Evolutionary conservation across 2,888 invertebrate genomes (phyloP).

Genomic region (Euspilapteryx auroguttella): DNA sequence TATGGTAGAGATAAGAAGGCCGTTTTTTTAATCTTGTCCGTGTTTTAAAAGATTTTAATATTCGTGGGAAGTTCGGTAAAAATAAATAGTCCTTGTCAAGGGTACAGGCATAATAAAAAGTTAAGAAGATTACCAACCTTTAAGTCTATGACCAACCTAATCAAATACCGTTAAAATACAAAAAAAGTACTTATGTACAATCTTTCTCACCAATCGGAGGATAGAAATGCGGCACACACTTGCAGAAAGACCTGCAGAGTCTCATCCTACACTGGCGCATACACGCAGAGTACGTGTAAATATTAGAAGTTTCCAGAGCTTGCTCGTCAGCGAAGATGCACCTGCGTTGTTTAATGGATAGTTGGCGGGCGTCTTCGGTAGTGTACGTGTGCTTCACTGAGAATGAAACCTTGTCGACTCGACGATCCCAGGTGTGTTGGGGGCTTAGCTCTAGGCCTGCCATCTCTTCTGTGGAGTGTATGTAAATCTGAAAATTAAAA

Average conservation of each 20-base stretch:
- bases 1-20: too few species aligned
- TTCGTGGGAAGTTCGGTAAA: too few species aligned
- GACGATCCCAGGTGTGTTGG: conserved; percentile 70
- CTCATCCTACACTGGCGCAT: conserved; percentile 75
- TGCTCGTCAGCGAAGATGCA: conserved; percentile 74
- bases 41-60: too few species aligned
- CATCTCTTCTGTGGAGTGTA: conserved; percentile 70
- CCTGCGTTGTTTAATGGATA: conserved; percentile 67
- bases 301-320: conserved; percentile 57
- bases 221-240: conserved; percentile 75
- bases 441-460: conserved; percentile 69
- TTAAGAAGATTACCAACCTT: too few species aligned
- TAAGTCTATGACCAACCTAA: too few species aligned
- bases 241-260: conserved; percentile 62
- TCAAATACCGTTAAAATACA: too few species aligned
- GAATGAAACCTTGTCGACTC: conserved; percentile 64
- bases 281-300: conserved; percentile 74
- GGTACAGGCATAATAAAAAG: too few species aligned
- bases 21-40: too few species aligned
- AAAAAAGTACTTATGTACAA: not conserved
- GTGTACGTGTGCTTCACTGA: conserved; percentile 78
- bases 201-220: conserved; percentile 53
- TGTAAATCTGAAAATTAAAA: conserved; percentile 48
- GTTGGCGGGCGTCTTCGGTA: conserved; percentile 71
- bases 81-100: too few species aligned